Evolutionary conservation across 2,113 vertebrate genomes (phyloP).

Genomic region (Tragelaphus strepsiceros): DNA sequence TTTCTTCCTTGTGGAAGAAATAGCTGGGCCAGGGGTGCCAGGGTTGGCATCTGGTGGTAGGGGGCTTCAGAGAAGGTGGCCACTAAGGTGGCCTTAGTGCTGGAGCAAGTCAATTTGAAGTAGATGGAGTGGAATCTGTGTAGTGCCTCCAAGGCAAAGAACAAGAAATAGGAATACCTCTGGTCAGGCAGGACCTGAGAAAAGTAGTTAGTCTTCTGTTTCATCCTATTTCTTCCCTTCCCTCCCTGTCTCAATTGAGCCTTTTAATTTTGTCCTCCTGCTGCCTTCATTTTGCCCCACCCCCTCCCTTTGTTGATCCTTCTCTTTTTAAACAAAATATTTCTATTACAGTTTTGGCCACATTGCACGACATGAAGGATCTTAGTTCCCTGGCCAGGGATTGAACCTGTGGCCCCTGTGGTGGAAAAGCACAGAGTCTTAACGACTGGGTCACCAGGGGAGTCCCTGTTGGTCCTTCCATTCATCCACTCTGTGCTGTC

Average conservation of each 20-base stretch:
- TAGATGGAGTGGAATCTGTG: not conserved
- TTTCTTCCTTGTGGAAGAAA: not conserved
- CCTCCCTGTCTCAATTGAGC: not conserved
- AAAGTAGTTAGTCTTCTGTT: not conserved
- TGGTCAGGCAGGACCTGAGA: not conserved
- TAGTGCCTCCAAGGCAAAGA: not conserved
- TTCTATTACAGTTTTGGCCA: not conserved
- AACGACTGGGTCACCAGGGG: not conserved
- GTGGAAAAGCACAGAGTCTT: not conserved
- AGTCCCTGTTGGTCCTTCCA: not conserved
- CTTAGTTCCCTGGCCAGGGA: not conserved
- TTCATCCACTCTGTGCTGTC: not conserved
- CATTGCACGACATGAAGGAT: not conserved
- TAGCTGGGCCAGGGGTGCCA: not conserved
- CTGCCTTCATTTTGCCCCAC: not conserved
- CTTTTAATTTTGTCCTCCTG: not conserved
- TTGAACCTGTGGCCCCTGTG: fast-evolving
- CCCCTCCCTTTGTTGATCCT: not conserved
- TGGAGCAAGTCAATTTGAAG: not conserved
- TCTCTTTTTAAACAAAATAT: not conserved
- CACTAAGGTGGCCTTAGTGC: not conserved
- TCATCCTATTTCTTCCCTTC: not conserved
- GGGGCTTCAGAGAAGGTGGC: not conserved
- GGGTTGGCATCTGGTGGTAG: fast-evolving
- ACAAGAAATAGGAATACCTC: not conserved